These are phyloP conservation scores for Pandion haliaetus DNA, from an alignment of 2,113 vertebrate species.

Conservation along the genomic window DNA sequence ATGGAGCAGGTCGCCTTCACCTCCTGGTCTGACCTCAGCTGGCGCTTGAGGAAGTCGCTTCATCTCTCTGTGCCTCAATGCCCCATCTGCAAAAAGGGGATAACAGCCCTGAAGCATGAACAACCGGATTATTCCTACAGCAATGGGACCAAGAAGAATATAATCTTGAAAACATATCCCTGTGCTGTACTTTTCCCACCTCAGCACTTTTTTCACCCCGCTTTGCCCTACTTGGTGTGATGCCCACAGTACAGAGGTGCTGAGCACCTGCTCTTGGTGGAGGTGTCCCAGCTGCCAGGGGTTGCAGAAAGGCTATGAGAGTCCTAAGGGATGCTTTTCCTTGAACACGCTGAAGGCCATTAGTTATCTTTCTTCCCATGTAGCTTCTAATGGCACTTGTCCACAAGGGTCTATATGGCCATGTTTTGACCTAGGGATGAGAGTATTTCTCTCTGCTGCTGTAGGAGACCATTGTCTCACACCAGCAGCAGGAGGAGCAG, in stretches of 20 bases:
- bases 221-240: neutral
- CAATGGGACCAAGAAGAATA: neutral
- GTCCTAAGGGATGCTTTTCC: neutral
- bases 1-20: neutral
- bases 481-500: neutral
- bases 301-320: neutral
- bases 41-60: neutral
- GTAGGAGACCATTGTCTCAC: neutral
- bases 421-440: neutral
- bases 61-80: neutral
- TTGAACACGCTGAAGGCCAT: neutral
- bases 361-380: rapidly evolving
- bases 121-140: neutral
- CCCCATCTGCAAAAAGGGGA: neutral
- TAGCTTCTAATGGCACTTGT: neutral
- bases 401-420: neutral
- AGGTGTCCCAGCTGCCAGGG: neutral
- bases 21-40: neutral
- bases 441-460: neutral
- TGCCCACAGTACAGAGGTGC: neutral
- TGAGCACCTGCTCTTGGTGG: neutral
- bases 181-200: neutral
- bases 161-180: neutral
- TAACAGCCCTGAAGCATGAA: neutral
- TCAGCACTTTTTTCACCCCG: neutral